A percentile compares a stretch with the other conserved stretches of the same genome.
These are phyloP conservation scores for Panthera uncia DNA, from an alignment of 2,113 vertebrate species.

Conservation along the genomic window DNA sequence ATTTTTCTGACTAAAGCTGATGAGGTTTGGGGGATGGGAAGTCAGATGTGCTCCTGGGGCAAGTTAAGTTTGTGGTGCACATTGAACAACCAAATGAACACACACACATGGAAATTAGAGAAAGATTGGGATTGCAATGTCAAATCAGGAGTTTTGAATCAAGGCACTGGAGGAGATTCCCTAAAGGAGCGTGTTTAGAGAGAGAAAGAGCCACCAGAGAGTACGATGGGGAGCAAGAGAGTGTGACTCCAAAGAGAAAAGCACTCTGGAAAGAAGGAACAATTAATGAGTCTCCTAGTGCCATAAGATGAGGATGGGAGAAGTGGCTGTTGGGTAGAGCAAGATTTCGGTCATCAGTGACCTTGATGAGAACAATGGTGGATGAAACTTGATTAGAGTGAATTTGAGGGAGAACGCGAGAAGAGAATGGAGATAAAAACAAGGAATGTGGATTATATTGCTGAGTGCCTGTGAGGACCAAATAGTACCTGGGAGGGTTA, in stretches of 20 bases:
- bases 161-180: neutral
- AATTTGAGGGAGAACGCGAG: neutral
- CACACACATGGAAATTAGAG: neutral
- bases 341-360: neutral
- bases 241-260: neutral
- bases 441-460: neutral
- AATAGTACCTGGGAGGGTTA: neutral
- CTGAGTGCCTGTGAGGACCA: neutral
- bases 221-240: neutral
- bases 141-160: neutral
- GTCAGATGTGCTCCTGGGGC: neutral
- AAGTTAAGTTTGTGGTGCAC: neutral
- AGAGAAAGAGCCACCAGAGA: neutral
- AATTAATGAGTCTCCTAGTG: neutral
- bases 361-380: neutral
- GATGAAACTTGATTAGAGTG: neutral
- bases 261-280: neutral
- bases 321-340: neutral
- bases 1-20: neutral
- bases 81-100: neutral
- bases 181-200: neutral
- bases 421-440: neutral
- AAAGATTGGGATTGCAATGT: neutral
- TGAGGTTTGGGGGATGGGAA: neutral
- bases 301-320: neutral